These are phyloP conservation scores for Myathropa florea DNA, from an alignment of 2,888 invertebrate genomes.

Conservation along the genomic window DNA sequence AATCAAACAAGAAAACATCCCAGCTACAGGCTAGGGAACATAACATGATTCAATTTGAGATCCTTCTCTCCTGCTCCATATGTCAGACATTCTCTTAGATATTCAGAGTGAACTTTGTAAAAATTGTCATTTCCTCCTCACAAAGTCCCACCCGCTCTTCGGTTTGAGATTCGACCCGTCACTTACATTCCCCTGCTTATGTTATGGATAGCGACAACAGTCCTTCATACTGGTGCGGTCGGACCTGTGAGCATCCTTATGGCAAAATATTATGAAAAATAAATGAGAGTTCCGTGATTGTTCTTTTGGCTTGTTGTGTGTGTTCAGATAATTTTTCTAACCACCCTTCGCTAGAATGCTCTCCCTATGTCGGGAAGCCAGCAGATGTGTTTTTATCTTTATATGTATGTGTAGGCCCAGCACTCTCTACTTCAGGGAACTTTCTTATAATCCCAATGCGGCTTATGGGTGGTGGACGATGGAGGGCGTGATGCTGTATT, in stretches of 20 bases:
- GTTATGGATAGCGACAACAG: background rate
- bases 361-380: background rate
- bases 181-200: background rate
- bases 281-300: conserved; percentile 41
- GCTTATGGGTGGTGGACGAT: background rate
- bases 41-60: background rate
- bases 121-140: conserved; percentile 19
- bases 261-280: conserved; percentile 42
- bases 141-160: conserved; percentile 11
- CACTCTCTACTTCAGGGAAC: background rate
- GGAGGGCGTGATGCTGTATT: background rate
- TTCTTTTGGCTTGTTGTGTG: conserved; percentile 18
- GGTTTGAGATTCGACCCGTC: conserved; percentile 1
- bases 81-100: background rate
- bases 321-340: background rate
- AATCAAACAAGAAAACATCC: background rate
- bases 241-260: conserved; percentile 38
- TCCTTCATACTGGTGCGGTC: conserved; percentile 23
- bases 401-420: background rate
- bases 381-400: background rate
- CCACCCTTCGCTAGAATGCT: background rate
- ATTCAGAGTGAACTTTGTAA: conserved; percentile 3
- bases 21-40: background rate
- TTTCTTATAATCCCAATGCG: background rate
- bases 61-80: background rate